Conservation (phyloP, 2,888 invertebrate genomes). For the Mesorhabditis spiculigera region DNA sequence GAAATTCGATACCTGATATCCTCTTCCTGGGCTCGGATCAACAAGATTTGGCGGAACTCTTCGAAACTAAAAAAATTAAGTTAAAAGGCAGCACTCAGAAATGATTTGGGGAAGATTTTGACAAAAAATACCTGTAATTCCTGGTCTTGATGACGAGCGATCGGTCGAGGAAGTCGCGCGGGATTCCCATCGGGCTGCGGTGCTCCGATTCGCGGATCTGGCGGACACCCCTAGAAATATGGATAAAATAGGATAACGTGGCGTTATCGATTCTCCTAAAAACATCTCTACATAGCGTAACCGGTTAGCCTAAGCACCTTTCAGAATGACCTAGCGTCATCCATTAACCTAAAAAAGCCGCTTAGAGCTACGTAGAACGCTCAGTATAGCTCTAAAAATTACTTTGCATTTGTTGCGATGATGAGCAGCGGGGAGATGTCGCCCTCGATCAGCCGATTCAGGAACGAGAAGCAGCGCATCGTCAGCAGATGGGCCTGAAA, state of each 20-base stretch:
- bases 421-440: constrained; percentile 96
- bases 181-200: constrained; percentile 92
- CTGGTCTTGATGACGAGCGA: constrained; percentile 68
- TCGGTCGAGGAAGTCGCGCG: constrained; percentile 84
- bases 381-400: too few relatives aligned
- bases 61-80: constrained; percentile 10
- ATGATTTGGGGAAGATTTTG: too few relatives aligned
- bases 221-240: constrained; percentile 19
- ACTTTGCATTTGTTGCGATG: constrained; percentile 83
- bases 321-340: background rate
- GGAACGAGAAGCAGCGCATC: constrained; percentile 95
- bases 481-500: constrained; percentile 83
- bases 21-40: constrained; percentile 75
- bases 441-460: constrained; percentile 88
- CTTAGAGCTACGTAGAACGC: too few relatives aligned
- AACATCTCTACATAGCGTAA: too few relatives aligned
- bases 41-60: constrained; percentile 30
- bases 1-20: constrained; percentile 73
- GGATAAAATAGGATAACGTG: constrained; percentile 6
- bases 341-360: constrained; percentile 65
- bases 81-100: too few relatives aligned
- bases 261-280: background rate
- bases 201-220: constrained; percentile 90
- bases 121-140: constrained; percentile 19
- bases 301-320: too few relatives aligned